These are phyloP conservation scores for Caenorhabditis becei DNA, from an alignment of 2,888 invertebrate genomes.

Conservation along the genomic window DNA sequence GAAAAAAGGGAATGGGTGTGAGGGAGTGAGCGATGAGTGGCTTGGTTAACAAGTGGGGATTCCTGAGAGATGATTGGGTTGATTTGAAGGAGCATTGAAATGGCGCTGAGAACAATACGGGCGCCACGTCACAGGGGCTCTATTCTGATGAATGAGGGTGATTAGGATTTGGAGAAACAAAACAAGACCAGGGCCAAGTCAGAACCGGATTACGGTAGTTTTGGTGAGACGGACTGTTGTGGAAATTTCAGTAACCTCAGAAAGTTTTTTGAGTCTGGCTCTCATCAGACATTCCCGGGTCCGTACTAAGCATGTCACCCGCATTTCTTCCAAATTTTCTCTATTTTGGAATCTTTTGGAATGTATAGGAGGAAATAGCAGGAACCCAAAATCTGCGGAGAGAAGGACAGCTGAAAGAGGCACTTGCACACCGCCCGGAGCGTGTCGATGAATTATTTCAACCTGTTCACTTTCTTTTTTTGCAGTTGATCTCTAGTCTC, in stretches of 20 bases:
- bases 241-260: no score
- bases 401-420: constrained; percentile 1
- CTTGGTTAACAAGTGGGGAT: constrained; percentile 29
- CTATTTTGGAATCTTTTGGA: no score
- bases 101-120: constrained; percentile 7
- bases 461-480: constrained; percentile 15
- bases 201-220: no score
- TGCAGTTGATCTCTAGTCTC: constrained; percentile 25
- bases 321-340: no score
- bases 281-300: no score
- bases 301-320: no score
- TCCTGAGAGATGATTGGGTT: constrained; percentile 31
- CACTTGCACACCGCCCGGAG: constrained; percentile 29
- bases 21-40: constrained; percentile 32
- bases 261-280: no score
- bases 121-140: constrained; percentile 4
- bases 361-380: not conserved
- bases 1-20: constrained; percentile 17
- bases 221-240: no score
- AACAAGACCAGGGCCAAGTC: not conserved
- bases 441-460: constrained; percentile 52
- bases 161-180: not conserved
- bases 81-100: constrained; percentile 21
- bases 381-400: no score
- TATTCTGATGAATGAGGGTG: not conserved